Conservation (phyloP, 2,797 vertebrate genomes). For the Aselliscus stoliczkanus region DNA sequence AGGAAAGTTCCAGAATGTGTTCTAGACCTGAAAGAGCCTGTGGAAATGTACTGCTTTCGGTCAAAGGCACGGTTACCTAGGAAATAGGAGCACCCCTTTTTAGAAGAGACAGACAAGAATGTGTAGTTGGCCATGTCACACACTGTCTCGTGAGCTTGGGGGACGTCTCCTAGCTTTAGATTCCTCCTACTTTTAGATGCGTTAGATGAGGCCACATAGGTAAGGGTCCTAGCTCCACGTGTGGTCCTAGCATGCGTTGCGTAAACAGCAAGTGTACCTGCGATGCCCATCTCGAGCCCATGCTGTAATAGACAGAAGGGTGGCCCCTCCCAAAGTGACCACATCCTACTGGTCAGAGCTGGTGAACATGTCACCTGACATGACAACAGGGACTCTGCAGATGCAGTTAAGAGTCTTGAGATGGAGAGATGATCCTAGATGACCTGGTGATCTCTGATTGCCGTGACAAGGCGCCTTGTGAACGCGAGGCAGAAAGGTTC, state of each 20-base stretch:
- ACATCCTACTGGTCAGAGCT: fast-evolving
- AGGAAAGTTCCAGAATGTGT: no score
- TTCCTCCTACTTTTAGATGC: background rate
- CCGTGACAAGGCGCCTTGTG: fast-evolving
- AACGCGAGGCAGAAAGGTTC: background rate
- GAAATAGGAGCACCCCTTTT: no score
- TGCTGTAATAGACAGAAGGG: fast-evolving
- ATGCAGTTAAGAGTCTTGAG: no score
- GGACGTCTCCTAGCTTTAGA: fast-evolving
- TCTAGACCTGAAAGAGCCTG: no score
- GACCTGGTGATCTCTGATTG: no score
- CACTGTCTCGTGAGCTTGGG: background rate
- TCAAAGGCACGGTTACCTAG: fast-evolving
- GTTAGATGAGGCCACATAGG: background rate
- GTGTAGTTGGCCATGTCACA: fast-evolving
- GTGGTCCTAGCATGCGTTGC: no score
- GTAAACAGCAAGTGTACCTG: no score
- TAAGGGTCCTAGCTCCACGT: fast-evolving
- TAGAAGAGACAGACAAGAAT: background rate
- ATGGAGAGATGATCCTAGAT: no score
- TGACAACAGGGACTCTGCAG: no score
- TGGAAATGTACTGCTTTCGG: no score
- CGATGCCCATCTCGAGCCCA: background rate
- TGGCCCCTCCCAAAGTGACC: no score
- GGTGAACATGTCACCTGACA: background rate